Base-by-base conservation (phyloP, 2,113 vertebrate genomes). In the Smithornis capensis region DNA sequence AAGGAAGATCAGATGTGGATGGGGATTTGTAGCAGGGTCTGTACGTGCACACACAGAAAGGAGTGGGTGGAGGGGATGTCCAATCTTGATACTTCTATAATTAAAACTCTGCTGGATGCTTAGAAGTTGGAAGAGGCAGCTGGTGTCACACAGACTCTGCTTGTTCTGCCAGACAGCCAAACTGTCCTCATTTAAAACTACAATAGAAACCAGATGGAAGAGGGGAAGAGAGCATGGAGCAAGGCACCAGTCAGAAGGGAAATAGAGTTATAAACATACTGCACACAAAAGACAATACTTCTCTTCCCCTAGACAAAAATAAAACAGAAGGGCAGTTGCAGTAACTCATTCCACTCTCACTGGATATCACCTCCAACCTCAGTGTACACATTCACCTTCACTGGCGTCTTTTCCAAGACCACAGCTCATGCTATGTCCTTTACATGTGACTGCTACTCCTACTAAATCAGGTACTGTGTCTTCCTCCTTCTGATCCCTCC, bases 151-250 rank as follows among this genome's bases (percentile, higher is more conserved):
- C 83, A 97, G 92, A 96, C 82, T 78, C 89, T 0, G 6, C 71
- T 90, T 95, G 87, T 85, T 96, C 89, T 96, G 94, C 95, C 95
- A 97, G 92, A 93, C 91, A 96, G 89, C 71, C 89, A 87, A 96
- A 96, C 85, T 67, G 68, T 95, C 96, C 84, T 97, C 81, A 67
- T 94, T 97, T 97, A 95, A 94, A 96, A 95, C 56, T 92, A 96
- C 97, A 98, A 98, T 96, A 89, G 89, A 98, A 98, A 97, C 93
- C 97, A 98, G 97, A 98, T 97, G 97, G 92, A 92, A 88, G 87
- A 94, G 92, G 87, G 97, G 79, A 67, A 87, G 65, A 69, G 71
- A 87, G 49, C 24, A 0, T 35, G 31, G 74, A 95, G 81, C 70
- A 77, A 91, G 68, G 87, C 94, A 91, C 69, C 95, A 91, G 87